phyloP scores from a whole-genome alignment of 2,888 invertebrate genomes.

The Sycophila texana region DNA sequence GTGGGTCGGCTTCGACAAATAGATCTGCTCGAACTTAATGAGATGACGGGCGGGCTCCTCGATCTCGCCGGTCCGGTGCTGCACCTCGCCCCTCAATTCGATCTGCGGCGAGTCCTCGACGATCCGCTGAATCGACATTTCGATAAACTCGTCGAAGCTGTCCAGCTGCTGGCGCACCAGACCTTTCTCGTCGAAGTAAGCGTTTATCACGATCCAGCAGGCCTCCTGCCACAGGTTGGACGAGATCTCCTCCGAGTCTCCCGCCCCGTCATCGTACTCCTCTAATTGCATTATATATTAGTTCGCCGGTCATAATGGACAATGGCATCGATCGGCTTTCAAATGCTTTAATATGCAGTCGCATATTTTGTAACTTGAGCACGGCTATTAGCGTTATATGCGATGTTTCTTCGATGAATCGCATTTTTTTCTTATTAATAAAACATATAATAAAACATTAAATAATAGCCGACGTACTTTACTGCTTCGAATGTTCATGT shows the following conservation, averaged over 20 bases:
- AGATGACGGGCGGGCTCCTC: constrained; percentile 91
- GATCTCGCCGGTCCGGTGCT: constrained; percentile 94
- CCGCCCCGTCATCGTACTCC: constrained; percentile 88
- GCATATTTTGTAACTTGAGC: too few relatives aligned
- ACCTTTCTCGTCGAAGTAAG: constrained; percentile 99
- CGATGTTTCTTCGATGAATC: too few relatives aligned
- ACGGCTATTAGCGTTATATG: too few relatives aligned
- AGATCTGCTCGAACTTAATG: constrained; percentile 99
- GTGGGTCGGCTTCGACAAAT: constrained; percentile 99
- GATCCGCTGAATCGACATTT: constrained; percentile 99
- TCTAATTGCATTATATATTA: constrained; percentile 15
- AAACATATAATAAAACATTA: too few relatives aligned
- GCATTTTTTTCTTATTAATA: too few relatives aligned
- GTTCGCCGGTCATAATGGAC: too few relatives aligned
- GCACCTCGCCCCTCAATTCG: constrained; percentile 97
- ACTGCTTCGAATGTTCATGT: too few relatives aligned
- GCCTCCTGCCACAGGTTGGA: constrained; percentile 99
- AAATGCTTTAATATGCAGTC: neutral
- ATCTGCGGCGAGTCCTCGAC: constrained; percentile 99
- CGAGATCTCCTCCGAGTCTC: constrained; percentile 95
- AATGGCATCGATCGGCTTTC: neutral
- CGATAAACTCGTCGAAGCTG: constrained; percentile 99
- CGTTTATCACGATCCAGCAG: constrained; percentile 99
- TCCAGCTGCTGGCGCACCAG: constrained; percentile 98
- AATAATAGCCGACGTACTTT: too few relatives aligned